These are phyloP conservation scores for Chromobotia macracanthus DNA, from an alignment of 2,797 vertebrate species.

Conservation along the genomic window DNA sequence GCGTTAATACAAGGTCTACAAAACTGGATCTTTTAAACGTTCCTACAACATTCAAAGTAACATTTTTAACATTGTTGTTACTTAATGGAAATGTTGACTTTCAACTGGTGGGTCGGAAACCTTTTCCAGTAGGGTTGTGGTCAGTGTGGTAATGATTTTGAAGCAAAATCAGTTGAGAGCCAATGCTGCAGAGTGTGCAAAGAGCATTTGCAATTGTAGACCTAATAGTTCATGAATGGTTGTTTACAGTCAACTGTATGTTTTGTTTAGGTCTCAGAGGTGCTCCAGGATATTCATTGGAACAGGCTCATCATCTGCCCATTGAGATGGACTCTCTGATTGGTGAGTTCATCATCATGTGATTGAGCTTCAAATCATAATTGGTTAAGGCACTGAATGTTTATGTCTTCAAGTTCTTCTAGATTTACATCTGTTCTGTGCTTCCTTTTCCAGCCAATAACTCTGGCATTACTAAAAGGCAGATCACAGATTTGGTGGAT, in stretches of 20 bases:
- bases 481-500: constrained; percentile 99
- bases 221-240: constrained; percentile 78
- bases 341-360: constrained; percentile 79
- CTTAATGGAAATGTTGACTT: no score
- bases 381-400: background rate
- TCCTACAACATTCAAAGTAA: no score
- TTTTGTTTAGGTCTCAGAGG: constrained; percentile 86
- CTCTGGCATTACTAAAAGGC: constrained; percentile 92
- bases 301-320: constrained; percentile 96
- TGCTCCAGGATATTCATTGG: constrained; percentile 95
- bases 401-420: background rate
- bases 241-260: background rate
- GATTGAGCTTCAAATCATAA: background rate
- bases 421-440: constrained; percentile 10
- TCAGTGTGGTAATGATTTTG: constrained; percentile 93
- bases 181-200: background rate
- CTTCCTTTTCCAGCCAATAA: constrained; percentile 84
- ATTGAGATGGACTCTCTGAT: constrained; percentile 98
- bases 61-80: no score
- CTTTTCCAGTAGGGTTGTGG: constrained; percentile 50
- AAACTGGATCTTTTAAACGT: no score
- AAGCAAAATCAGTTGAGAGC: constrained; percentile 85
- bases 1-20: no score
- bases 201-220: background rate
- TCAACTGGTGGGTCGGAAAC: no score